Conservation (phyloP, 2,797 vertebrate genomes). For the Gastrophryne carolinensis region DNA sequence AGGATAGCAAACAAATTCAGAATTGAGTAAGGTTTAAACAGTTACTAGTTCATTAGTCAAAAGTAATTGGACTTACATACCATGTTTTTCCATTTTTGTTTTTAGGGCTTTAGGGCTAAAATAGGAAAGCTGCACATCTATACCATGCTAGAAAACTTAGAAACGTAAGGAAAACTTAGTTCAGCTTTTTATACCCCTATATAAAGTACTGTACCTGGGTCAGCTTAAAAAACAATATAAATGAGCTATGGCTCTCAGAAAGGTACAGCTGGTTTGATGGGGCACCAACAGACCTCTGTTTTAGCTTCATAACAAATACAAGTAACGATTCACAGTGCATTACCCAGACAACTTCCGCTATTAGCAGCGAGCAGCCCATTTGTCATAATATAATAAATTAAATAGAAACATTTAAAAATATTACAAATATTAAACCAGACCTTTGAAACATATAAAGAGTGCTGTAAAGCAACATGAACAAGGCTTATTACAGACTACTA, state of each 20-base stretch:
- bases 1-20: no score
- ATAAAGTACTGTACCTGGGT: not conserved
- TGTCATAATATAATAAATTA: slow-evolving; percentile 20
- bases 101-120: not conserved
- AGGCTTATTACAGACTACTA: not conserved
- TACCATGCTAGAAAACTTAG: not conserved
- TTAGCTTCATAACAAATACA: not conserved
- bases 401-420: not conserved
- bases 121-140: no score
- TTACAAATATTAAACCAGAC: slow-evolving; percentile 10
- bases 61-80: no score
- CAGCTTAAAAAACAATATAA: not conserved
- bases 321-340: slow-evolving; percentile 31
- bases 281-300: not conserved
- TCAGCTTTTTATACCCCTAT: not conserved
- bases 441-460: not conserved
- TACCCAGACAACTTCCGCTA: not conserved
- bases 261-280: not conserved
- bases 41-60: no score
- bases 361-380: not conserved
- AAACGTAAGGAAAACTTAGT: not conserved
- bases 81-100: not conserved
- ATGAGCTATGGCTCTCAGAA: slow-evolving; percentile 20
- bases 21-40: no score
- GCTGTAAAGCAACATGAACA: slow-evolving; percentile 2